A percentile compares a stretch with the other conserved stretches of the same genome.
phyloP scores from a whole-genome alignment of 2,797 vertebrate species.

The Aselliscus stoliczkanus region DNA sequence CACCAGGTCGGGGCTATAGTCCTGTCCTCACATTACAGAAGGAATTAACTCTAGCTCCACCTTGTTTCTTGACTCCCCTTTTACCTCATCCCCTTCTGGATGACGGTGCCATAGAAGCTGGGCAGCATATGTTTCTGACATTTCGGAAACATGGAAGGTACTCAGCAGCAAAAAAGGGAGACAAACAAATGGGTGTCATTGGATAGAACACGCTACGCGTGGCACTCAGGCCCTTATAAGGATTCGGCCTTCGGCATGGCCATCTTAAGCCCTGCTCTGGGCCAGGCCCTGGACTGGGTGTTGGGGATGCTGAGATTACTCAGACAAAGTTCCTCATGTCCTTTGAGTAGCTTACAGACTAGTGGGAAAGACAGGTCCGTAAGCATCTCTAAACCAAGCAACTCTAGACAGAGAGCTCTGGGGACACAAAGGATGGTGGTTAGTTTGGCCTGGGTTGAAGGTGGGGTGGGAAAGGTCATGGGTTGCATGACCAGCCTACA shows the following conservation, averaged over 20 bases:
- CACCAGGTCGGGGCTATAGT: not conserved
- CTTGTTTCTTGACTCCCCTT: not conserved
- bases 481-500: not conserved
- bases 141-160: constrained; percentile 24
- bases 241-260: not conserved
- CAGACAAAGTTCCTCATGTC: not conserved
- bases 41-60: not conserved
- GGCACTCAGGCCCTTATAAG: not conserved
- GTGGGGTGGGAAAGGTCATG: constrained; percentile 25
- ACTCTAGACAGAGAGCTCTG: not conserved
- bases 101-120: not conserved
- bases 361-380: not conserved
- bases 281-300: not conserved
- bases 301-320: not conserved
- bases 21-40: not conserved
- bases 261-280: not conserved
- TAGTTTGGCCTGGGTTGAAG: not conserved
- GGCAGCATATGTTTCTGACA: not conserved
- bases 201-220: not conserved
- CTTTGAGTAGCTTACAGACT: not conserved
- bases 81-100: not conserved
- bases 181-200: not conserved
- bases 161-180: not conserved
- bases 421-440: not conserved
- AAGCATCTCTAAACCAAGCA: not conserved